These are phyloP conservation scores for Aradophagus sp. DNA, from an alignment of 1,140 invertebrate species.

Conservation along the genomic window DNA sequence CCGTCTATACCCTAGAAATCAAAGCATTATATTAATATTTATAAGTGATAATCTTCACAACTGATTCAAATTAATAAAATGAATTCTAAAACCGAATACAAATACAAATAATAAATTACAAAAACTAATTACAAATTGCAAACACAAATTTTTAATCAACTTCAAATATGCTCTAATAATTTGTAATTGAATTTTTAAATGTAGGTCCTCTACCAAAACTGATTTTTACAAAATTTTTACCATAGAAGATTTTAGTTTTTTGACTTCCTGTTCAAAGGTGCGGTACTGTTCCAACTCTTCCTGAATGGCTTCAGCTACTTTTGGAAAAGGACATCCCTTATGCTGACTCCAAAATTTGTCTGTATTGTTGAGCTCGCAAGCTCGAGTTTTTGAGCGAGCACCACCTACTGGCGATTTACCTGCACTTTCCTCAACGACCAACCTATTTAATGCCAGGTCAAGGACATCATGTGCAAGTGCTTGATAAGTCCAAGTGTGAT, in stretches of 20 bases:
- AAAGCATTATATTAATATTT: conserved; percentile 8
- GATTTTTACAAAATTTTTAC: too few species aligned
- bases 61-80: too few species aligned
- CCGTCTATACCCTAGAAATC: conserved; percentile 83
- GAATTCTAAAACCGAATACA: too few species aligned
- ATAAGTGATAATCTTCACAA: neutral
- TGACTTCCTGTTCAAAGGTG: conserved; percentile 96
- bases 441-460: conserved; percentile 91
- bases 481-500: conserved; percentile 99
- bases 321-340: conserved; percentile 97
- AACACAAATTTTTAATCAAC: too few species aligned
- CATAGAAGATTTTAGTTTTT: conserved; percentile 94
- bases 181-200: too few species aligned
- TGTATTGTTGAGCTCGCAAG: conserved; percentile 91
- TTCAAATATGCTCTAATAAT: too few species aligned
- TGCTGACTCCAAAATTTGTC: conserved; percentile 95
- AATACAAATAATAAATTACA: conserved; percentile 4
- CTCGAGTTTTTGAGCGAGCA: conserved; percentile 83
- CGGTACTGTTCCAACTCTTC: conserved; percentile 96
- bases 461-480: conserved; percentile 95
- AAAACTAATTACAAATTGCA: too few species aligned
- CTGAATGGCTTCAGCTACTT: conserved; percentile 98
- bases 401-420: conserved; percentile 77
- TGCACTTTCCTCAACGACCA: conserved; percentile 85
- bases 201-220: too few species aligned